phyloP scores from a whole-genome alignment of 2,888 invertebrate genomes.

The Entomobrya multifasciata region DNA sequence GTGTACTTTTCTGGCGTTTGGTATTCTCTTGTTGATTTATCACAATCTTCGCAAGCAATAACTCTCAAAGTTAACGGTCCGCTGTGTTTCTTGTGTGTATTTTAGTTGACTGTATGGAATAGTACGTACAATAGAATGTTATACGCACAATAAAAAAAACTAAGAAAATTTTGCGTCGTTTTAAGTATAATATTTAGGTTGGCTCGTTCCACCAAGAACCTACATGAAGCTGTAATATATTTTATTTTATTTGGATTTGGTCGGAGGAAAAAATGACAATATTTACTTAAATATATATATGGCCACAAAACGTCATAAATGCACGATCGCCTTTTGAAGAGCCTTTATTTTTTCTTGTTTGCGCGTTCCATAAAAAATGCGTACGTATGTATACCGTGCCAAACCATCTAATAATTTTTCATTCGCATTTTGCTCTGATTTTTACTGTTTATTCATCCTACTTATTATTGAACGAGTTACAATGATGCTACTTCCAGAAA shows the following conservation, averaged over 20 bases:
- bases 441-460: neutral
- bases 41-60: slow-evolving; percentile 59
- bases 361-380: too few species aligned
- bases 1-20: slow-evolving; percentile 54
- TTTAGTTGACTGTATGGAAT: neutral
- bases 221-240: slow-evolving; percentile 7
- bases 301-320: slow-evolving; percentile 50
- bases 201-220: neutral
- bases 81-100: slow-evolving; percentile 17
- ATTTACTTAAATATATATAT: slow-evolving; percentile 51
- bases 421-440: neutral
- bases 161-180: neutral
- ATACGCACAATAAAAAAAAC: neutral
- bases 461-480: neutral
- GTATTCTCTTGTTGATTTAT: slow-evolving; percentile 67
- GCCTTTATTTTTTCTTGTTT: neutral
- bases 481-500: neutral
- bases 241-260: slow-evolving; percentile 24
- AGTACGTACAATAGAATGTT: neutral
- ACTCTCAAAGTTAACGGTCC: slow-evolving; percentile 65
- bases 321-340: neutral
- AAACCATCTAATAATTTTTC: neutral
- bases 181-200: neutral
- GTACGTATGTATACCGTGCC: too few species aligned
- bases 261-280: slow-evolving; percentile 28